These are phyloP conservation scores for Excalfactoria chinensis DNA, from an alignment of 2,113 vertebrate genomes.

Conservation along the genomic window DNA sequence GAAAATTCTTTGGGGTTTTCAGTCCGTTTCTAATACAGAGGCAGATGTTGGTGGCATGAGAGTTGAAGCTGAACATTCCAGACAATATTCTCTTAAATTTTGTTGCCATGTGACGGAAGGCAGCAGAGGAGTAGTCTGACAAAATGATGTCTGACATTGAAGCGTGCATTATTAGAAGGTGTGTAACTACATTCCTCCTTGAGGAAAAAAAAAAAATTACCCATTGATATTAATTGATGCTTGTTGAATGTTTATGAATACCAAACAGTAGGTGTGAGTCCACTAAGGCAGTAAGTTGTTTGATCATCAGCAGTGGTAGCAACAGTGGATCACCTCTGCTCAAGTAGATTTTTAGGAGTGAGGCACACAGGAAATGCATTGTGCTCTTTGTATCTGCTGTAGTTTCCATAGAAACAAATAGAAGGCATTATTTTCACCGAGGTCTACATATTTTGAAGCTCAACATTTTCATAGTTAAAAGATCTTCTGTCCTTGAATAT, in stretches of 20 bases:
- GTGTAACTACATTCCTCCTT: neutral
- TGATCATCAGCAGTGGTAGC: too few species aligned
- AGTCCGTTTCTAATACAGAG: neutral
- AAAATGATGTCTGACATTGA: neutral
- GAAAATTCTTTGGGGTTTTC: accelerated
- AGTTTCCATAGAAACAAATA: neutral
- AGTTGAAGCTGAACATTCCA: neutral
- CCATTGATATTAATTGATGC: neutral
- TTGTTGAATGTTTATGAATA: neutral
- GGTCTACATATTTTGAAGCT: neutral
- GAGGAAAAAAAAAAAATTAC: neutral
- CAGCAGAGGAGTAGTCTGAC: neutral
- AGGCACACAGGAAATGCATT: too few species aligned
- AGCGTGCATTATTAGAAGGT: neutral
- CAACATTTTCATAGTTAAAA: neutral
- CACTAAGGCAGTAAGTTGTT: neutral
- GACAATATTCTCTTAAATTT: neutral
- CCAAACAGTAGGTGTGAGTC: neutral
- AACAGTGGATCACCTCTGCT: neutral
- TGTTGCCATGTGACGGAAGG: neutral
- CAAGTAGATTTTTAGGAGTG: neutral
- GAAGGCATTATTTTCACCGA: neutral
- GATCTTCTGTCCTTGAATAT: neutral
- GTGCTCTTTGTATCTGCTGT: neutral
- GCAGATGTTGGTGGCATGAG: neutral